These are phyloP conservation scores for Blennius ocellaris DNA, from an alignment of 2,113 vertebrate genomes.

Conservation along the genomic window DNA sequence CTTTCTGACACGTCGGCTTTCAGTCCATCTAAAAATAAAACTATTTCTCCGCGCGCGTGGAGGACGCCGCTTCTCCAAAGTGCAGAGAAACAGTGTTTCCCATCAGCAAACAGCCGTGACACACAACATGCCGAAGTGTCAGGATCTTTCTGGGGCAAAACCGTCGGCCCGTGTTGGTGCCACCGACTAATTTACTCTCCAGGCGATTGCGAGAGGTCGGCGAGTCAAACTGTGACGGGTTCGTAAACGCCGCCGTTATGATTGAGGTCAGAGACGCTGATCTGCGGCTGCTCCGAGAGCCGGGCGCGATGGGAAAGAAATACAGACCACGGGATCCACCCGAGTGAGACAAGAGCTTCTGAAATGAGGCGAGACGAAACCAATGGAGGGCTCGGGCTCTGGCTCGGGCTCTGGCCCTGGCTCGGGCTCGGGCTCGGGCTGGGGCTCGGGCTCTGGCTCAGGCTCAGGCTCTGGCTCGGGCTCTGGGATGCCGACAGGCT, in stretches of 20 bases:
- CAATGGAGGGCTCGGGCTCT: no score
- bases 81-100: neutral
- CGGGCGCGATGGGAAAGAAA: neutral
- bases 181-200: slow-evolving; percentile 38
- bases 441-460: no score
- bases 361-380: no score
- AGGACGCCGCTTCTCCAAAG: neutral
- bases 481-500: neutral
- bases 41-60: neutral
- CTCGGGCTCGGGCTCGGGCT: no score
- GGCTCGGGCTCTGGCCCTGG: no score
- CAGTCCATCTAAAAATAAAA: neutral
- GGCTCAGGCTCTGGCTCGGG: no score
- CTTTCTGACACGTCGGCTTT: no score
- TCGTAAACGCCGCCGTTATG: slow-evolving; percentile 18
- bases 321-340: neutral
- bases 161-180: slow-evolving; percentile 6
- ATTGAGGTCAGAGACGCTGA: slow-evolving; percentile 47
- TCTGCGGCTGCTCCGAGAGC: slow-evolving; percentile 5
- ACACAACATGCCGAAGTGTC: slow-evolving; percentile 15
- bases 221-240: slow-evolving; percentile 38
- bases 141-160: slow-evolving; percentile 18
- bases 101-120: neutral
- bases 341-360: neutral
- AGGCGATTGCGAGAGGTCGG: slow-evolving; percentile 34